phyloP scores from a whole-genome alignment of 2,113 vertebrate species.

The Madoqua kirkii region DNA sequence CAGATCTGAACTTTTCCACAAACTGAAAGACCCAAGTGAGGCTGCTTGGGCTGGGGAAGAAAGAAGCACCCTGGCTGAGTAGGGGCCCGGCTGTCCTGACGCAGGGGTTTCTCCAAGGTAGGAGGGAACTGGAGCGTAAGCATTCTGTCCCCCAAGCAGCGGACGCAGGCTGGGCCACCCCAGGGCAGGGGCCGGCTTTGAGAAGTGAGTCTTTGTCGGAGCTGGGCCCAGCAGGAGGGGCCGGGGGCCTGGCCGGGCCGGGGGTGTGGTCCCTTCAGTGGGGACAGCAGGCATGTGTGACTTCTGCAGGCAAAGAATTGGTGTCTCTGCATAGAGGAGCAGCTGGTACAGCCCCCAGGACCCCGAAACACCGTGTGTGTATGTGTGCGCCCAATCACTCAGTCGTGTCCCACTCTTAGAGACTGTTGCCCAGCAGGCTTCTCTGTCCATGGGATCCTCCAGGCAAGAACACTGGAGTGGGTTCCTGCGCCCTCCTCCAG shows the following conservation, averaged over 20 bases:
- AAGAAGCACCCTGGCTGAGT: not conserved
- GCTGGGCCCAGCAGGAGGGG: not conserved
- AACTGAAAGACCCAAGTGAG: not conserved
- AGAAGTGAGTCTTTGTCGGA: not conserved
- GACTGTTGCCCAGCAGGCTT: not conserved
- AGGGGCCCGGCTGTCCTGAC: not conserved
- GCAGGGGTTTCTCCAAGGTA: rapidly evolving
- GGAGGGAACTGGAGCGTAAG: not conserved
- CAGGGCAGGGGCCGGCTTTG: not conserved
- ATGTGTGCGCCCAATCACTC: not conserved
- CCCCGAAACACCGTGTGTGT: not conserved
- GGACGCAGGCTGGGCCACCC: rapidly evolving
- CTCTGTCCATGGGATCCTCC: not conserved
- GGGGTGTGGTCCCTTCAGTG: not conserved
- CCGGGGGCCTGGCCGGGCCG: rapidly evolving
- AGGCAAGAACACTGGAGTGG: not conserved
- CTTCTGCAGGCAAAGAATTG: not conserved
- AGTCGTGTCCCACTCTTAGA: not conserved
- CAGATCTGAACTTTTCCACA: not conserved
- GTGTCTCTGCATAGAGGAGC: not conserved
- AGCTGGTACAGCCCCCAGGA: not conserved
- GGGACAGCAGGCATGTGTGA: not conserved
- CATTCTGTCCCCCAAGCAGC: rapidly evolving
- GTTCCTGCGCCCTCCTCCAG: not conserved
- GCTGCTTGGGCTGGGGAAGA: rapidly evolving